Base-by-base conservation (phyloP, 2,113 vertebrate species). In the Columba janthina region DNA sequence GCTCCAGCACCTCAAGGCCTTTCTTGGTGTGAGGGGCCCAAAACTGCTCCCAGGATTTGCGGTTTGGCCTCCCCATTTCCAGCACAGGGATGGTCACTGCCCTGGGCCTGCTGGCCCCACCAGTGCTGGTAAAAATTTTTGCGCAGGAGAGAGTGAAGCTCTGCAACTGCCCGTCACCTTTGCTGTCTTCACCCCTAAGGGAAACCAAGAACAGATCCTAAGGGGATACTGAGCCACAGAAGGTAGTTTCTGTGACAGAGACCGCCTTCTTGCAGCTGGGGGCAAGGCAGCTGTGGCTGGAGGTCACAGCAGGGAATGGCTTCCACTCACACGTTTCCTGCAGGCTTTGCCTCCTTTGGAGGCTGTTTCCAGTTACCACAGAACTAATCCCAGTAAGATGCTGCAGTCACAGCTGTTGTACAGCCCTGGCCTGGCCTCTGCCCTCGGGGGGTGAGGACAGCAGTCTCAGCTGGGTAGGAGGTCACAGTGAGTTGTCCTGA, bases 361-460 rank as follows among this genome's bases (percentile, higher is more conserved):
- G 57, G 32, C 4, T 32, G 50, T 34, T 2, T 38, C 42, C 24
- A 50, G 50, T 51, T 34, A 28, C 38, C 36, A 4, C 5, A 70
- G 2, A 58, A 20, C 24, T 18, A 32, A 69, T 34, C 60, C 42
- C 48, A n/a, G 51, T 12, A 29, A 29, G 15, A 31, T 6, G 8
- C 25, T 17, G 64, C 48, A 28, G 42, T 5, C 6, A 7, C 57
- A 46, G 58, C 34, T 81, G 58, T n/a, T n/a, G 5, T 6, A 26
- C 62, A 56, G 67, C 64, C 29, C 12, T 8, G 15, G 48, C 66
- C n/a, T 40, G 46, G 38, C 32, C 31, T 0, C 2, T 34, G 53
- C 32, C 54, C 36, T 46, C 0, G 0, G 5, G 3, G 6, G 25
- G 3, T 11, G 60, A 53, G 65, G 54, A 17, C 50, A 28, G 28